Conservation (phyloP, 92 coral and sea anemone genomes). For the Meandrina meandrites region DNA sequence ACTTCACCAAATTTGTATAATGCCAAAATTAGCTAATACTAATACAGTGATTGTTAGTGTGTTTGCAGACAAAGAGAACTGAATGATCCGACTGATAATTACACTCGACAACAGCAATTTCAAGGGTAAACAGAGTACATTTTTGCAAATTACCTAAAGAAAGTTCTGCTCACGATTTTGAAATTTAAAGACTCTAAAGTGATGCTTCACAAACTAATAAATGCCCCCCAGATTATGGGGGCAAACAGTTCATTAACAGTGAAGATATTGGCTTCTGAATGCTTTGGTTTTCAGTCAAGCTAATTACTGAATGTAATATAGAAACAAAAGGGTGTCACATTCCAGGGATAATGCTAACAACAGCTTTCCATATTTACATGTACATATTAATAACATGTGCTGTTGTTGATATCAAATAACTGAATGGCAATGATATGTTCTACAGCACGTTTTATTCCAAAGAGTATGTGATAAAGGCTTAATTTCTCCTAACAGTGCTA, state of each 20-base stretch:
- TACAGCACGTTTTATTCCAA: not conserved
- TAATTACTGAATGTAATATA: not conserved
- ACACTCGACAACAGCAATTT: conserved; percentile 6
- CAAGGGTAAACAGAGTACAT: not conserved
- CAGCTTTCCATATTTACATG: not conserved
- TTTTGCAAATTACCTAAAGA: not conserved
- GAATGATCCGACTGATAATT: not conserved
- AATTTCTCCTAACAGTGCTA: not conserved
- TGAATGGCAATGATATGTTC: not conserved
- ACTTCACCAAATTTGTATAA: conserved; percentile 19
- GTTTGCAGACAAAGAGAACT: conserved; percentile 9
- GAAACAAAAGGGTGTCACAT: conserved; percentile 20
- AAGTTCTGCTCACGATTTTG: not conserved
- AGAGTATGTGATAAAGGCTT: not conserved
- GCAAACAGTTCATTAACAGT: not conserved
- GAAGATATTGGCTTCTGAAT: not conserved
- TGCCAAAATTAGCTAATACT: conserved; percentile 15
- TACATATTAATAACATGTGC: not conserved
- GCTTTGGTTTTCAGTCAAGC: not conserved
- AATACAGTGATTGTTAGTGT: not conserved
- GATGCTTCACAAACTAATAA: not conserved
- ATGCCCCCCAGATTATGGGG: not conserved
- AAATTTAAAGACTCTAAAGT: not conserved
- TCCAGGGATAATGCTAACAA: conserved; percentile 5
- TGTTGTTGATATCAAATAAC: not conserved